Percentiles rank a stretch among this genome's conserved stretches.
Evolutionary conservation across 2,113 vertebrate genomes (phyloP).

Genomic region (Ploceus nigricollis): DNA sequence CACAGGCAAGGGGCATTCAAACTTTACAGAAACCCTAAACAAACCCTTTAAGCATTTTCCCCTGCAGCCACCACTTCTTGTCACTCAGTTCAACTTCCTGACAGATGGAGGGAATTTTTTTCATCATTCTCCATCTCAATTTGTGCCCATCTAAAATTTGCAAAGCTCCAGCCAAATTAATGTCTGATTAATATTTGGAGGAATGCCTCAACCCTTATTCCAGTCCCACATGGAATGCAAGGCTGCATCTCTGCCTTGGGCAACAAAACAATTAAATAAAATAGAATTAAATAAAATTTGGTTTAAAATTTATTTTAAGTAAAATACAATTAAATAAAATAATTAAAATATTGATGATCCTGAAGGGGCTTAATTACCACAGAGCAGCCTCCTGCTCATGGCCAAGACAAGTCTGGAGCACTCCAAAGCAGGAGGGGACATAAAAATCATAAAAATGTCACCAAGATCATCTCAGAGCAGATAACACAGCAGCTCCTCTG

Average conservation of each 20-base stretch:
- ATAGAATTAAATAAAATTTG: neutral
- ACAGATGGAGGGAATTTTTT: neutral
- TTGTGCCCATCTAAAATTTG: constrained; percentile 3
- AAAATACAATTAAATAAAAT: neutral
- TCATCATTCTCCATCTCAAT: neutral
- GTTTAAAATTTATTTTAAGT: neutral
- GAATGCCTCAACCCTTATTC: neutral
- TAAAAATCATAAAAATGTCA: neutral
- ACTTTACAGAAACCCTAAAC: constrained; percentile 18
- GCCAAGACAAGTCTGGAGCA: neutral
- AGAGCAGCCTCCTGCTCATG: neutral
- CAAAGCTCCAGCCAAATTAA: neutral
- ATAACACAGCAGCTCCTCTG: neutral
- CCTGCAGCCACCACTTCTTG: constrained; percentile 3
- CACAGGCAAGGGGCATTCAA: constrained; percentile 49
- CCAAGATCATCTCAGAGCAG: neutral
- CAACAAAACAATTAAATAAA: neutral
- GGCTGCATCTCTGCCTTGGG: constrained; percentile 6
- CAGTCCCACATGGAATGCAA: neutral
- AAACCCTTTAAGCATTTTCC: constrained; percentile 7
- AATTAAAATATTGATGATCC: constrained; percentile 42
- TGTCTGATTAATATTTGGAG: constrained; percentile 1
- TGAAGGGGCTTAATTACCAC: constrained; percentile 12
- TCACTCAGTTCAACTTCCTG: neutral
- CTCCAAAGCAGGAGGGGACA: constrained; percentile 12